Evolutionary conservation across 2,113 vertebrate genomes (phyloP), one percentile per base, ranked within the genome.

Genomic region (Pangasianodon hypophthalmus): DNA sequence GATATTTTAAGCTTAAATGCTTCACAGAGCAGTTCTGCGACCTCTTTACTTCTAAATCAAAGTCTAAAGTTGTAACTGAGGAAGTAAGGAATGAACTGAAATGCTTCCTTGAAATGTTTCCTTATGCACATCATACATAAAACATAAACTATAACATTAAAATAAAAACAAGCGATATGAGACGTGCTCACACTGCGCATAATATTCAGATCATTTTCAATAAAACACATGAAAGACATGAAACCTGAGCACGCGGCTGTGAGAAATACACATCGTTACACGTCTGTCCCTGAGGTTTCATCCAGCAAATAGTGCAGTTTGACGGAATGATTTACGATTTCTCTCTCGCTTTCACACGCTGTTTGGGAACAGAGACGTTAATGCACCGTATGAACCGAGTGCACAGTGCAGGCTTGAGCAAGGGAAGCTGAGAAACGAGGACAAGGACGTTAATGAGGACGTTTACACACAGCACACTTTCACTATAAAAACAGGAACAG

Each of bases 241-340:
- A 44, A 62, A 62, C 83, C 46, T 80, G 77, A 80, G 73, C 73
- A 44, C 2, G 37, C 44, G 1, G 1, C n/a, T 37, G 21, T 77
- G 71, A 10, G 44, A 50, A 82, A 46, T 6, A 46, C 6, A 85
- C 19, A n/a, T 1, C 2, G 3, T 37, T 67, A 52, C 26, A 48
- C 13, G 44, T 83, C 50, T 37, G 69, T 88, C 24, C 77, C 75
- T 92, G 90, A 91, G 88, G 48, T 69, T 81, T 64, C 26, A 32
- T 2, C 11, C 60, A 73, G 54, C 5, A 71, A 13, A 81, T 4
- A 41, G 52, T 52, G 29, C 81, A 0, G 3, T n/a, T 2, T 37
- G 41, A 41, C 52, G 37, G 32, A 67, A 56, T 56, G 11, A 0
- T 56, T 75, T n/a, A 41, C 46, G 4, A 67, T n/a, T 48, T 41